phyloP scores from a whole-genome alignment of 92 coral and sea anemone genomes.

The Epizoanthus rinbou region DNA sequence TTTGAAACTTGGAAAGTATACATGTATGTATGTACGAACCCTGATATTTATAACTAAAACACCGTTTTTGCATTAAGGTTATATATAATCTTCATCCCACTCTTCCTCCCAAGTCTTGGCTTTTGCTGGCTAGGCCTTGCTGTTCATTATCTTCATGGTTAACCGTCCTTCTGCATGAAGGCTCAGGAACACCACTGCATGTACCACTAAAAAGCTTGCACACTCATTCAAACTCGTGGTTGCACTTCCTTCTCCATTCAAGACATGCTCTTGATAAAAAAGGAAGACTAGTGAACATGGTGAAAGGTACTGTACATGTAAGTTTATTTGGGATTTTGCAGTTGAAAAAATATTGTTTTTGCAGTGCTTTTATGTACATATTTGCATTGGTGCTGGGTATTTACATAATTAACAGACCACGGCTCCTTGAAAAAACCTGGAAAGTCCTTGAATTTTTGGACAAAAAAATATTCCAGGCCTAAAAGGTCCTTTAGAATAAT shows the following conservation, averaged over 20 bases:
- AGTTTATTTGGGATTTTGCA: neutral
- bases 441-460: too few species aligned
- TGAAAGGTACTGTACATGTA: conserved; percentile 66
- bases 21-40: too few species aligned
- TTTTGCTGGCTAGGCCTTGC: conserved; percentile 29
- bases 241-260: conserved; percentile 99
- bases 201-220: conserved; percentile 38
- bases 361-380: neutral
- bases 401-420: neutral
- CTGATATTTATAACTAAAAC: too few species aligned
- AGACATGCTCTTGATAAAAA: conserved; percentile 88
- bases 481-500: too few species aligned
- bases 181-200: conserved; percentile 49
- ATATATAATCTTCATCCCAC: neutral
- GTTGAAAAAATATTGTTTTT: neutral
- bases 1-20: too few species aligned
- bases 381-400: conserved; percentile 33
- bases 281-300: conserved; percentile 74
- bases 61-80: neutral
- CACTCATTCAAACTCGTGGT: conserved; percentile 59
- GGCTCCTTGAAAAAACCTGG: too few species aligned
- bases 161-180: conserved; percentile 64
- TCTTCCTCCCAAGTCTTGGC: conserved; percentile 28
- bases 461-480: too few species aligned
- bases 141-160: conserved; percentile 41